These are phyloP conservation scores for Rhagologus leucostigma DNA, from an alignment of 2,113 vertebrate species.

Conservation along the genomic window DNA sequence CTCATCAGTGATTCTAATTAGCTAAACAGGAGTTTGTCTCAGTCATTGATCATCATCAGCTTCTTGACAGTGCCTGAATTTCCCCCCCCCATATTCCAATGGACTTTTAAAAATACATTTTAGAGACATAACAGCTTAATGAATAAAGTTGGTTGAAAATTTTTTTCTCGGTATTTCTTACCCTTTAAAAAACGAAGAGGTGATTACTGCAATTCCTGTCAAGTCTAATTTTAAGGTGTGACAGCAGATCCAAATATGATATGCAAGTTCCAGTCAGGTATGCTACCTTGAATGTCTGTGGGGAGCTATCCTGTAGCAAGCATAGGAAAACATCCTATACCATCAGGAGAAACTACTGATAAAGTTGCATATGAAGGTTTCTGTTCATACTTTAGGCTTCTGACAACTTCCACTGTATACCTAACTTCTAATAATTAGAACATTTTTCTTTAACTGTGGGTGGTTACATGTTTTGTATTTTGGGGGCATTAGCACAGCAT, in stretches of 20 bases:
- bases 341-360: conserved; percentile 41
- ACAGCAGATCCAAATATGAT: background rate
- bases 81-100: background rate
- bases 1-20: conserved; percentile 86
- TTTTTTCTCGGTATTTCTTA: background rate
- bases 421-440: background rate
- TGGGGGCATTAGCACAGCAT: background rate
- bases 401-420: background rate
- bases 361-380: conserved; percentile 14
- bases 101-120: conserved; percentile 12
- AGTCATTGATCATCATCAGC: conserved; percentile 85
- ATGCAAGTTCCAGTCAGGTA: background rate
- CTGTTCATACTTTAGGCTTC: background rate
- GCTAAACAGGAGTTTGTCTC: conserved; percentile 81
- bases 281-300: background rate
- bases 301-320: background rate
- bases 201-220: background rate
- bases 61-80: conserved; percentile 74
- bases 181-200: background rate
- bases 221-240: background rate
- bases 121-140: conserved; percentile 13
- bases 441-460: background rate
- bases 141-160: conserved; percentile 1
- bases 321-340: background rate
- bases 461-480: background rate